Base-by-base conservation (phyloP, 2,797 vertebrate species). In the Monodelphis domestica region DNA sequence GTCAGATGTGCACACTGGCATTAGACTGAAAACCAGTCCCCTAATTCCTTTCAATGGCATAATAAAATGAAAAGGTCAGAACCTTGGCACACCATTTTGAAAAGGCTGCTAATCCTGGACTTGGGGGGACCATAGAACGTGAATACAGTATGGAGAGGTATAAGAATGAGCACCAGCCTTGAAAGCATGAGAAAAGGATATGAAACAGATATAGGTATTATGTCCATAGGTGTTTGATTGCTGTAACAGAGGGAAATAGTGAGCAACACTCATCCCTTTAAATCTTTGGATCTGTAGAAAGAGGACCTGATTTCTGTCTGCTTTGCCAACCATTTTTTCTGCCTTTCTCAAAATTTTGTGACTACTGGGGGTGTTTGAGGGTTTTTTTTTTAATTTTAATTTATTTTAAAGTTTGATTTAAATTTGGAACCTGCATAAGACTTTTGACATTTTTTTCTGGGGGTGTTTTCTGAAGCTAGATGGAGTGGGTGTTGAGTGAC, bases 341-440 rank as follows among this genome's bases (percentile, higher is more conserved):
- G 52, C 87, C 93, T 95, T 97, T 50, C 70, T 84, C 89, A 95
- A 96, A 97, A 95, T 96, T 93, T 94, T 95, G 95, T 94, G 95
- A 96, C 91, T 97, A 90, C 93, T 95, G 94, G 93, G 91, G 97
- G 97, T 95, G 89, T 97, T 96, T 97, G 93, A 96, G 96, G 28
- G 12, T 38, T 88, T 88, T 88, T 88, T 87, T 97, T 97, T 95
- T 96, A 91, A 93, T 95, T 97, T 97, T 95, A 97, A 97, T 97
- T 97, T 97, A 98, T 78, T 95, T 88, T 91, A 95, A 98, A 97
- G 92, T 96, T 97, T 95, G 89, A 95, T 97, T 98, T 97, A 98
- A 98, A 98, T 98, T 88, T 98, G 96, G 97, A 98, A 98, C 94
- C 59, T 90, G 92, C 92, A 97, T 95, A 97, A 98, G 97, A 98